These are phyloP conservation scores for Drosophila orena DNA, from an alignment of 1,140 invertebrate genomes.

Conservation along the genomic window DNA sequence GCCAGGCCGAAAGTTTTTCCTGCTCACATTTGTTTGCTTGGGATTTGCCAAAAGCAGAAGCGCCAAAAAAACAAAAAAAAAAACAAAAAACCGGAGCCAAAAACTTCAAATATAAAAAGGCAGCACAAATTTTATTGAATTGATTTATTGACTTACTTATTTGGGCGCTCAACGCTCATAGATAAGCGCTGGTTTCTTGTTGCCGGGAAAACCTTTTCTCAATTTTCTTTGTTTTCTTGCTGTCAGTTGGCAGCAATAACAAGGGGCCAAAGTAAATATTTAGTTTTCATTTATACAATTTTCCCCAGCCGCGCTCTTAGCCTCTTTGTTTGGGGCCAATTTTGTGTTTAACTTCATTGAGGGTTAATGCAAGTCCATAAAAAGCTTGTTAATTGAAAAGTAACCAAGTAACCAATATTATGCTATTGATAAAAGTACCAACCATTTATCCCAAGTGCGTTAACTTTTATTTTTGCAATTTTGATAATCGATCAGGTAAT, in stretches of 20 bases:
- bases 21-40: conserved; percentile 70
- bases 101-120: conserved; percentile 67
- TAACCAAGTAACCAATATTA: conserved; percentile 21
- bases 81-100: conserved; percentile 27
- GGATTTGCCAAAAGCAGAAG: conserved; percentile 62
- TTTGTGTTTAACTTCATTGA: conserved; percentile 65
- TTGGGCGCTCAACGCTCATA: conserved; percentile 73
- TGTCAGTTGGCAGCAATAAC: conserved; percentile 65
- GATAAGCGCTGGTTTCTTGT: conserved; percentile 51
- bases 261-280: conserved; percentile 75
- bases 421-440: not conserved
- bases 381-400: conserved; percentile 67
- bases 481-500: no score
- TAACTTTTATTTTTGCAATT: no score
- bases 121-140: conserved; percentile 77
- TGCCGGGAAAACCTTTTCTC: conserved; percentile 50
- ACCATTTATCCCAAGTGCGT: no score
- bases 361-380: conserved; percentile 32
- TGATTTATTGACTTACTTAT: conserved; percentile 84
- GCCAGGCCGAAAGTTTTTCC: conserved; percentile 29
- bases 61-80: not conserved
- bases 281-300: conserved; percentile 83
- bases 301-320: conserved; percentile 19
- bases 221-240: conserved; percentile 43
- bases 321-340: conserved; percentile 29